phyloP scores from a whole-genome alignment of 2,113 vertebrate genomes.

The Odobenus rosmarus region DNA sequence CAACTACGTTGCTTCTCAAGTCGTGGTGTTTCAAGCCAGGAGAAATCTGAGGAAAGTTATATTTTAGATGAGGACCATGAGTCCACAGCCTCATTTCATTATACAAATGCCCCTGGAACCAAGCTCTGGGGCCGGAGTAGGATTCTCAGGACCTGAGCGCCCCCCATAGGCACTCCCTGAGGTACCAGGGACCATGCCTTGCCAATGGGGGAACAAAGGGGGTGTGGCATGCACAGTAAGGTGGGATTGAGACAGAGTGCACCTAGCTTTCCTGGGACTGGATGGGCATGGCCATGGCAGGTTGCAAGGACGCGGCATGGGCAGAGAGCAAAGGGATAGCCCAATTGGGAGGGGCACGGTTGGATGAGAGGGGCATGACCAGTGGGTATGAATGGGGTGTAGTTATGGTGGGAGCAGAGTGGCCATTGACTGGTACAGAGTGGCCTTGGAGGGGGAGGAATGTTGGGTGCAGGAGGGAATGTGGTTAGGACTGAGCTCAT shows the following conservation, averaged over 20 bases:
- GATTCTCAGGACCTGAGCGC: neutral
- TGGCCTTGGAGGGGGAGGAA: neutral
- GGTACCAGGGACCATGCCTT: neutral
- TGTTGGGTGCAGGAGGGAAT: neutral
- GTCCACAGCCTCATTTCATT: neutral
- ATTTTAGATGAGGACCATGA: neutral
- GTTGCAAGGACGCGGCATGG: neutral
- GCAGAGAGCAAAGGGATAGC: neutral
- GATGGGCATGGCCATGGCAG: neutral
- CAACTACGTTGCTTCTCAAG: neutral
- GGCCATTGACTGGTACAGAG: neutral
- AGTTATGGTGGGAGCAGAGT: neutral
- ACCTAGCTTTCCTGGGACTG: neutral
- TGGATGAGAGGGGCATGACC: neutral
- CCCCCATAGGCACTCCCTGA: neutral
- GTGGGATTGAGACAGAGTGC: neutral
- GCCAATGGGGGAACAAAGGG: neutral
- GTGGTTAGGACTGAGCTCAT: neutral
- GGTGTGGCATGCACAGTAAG: neutral
- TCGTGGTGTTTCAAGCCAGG: neutral
- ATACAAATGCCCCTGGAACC: neutral
- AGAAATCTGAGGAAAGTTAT: neutral
- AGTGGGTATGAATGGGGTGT: neutral
- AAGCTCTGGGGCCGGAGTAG: neutral
- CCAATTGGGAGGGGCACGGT: neutral